A percentile compares a stretch with the other conserved stretches of the same genome.
These are phyloP conservation scores for Plagodis pulveraria DNA, from an alignment of 2,888 invertebrate species.

Conservation along the genomic window DNA sequence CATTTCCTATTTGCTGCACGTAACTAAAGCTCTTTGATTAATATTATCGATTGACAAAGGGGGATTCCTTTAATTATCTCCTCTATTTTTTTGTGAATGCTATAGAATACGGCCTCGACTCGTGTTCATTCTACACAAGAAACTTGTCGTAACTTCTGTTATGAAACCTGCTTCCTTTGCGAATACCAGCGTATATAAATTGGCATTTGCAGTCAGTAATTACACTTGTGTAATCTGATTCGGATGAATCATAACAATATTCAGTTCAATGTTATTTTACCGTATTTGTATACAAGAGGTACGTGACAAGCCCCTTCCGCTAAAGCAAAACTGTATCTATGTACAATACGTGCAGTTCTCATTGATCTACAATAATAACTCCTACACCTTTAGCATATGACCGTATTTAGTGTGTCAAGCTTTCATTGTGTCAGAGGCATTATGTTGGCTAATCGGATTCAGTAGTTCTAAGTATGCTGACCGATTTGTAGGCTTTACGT, in stretches of 20 bases:
- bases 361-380: conserved; percentile 4
- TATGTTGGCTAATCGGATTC: conserved; percentile 8
- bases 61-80: too few relatives aligned
- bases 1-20: too few relatives aligned
- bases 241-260: conserved; percentile 28
- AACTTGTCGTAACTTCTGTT: not conserved
- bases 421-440: not conserved
- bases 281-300: conserved; percentile 17
- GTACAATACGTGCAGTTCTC: not conserved
- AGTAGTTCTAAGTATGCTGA: conserved; percentile 5
- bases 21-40: too few relatives aligned
- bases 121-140: not conserved
- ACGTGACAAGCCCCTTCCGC: conserved; percentile 26
- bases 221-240: conserved; percentile 19
- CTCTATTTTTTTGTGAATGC: too few relatives aligned
- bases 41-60: too few relatives aligned
- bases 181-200: conserved; percentile 6
- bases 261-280: conserved; percentile 35
- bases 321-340: conserved; percentile 16
- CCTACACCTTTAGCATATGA: conserved; percentile 7
- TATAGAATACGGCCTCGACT: too few relatives aligned
- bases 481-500: conserved; percentile 7
- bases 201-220: conserved; percentile 5
- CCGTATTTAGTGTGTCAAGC: not conserved
- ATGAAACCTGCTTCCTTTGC: conserved; percentile 13